These are phyloP conservation scores for Nematostella vectensis DNA, from an alignment of 92 coral and sea anemone species.

Conservation along the genomic window DNA sequence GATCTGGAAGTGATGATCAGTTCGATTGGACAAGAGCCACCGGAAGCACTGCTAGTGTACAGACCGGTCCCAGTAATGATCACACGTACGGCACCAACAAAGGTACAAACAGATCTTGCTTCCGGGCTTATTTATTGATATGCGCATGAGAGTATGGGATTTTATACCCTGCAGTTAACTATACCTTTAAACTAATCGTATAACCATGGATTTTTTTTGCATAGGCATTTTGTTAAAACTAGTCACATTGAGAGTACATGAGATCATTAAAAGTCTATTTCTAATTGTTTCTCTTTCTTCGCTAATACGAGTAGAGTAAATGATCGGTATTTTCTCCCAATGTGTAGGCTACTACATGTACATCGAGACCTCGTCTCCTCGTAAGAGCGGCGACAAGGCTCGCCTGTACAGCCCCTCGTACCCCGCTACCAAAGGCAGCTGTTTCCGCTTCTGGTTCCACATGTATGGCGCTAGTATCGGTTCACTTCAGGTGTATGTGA, in stretches of 20 bases:
- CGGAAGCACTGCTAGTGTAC: constrained; percentile 57
- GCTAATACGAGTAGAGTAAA: too few relatives aligned
- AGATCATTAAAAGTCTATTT: too few relatives aligned
- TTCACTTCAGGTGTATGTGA: constrained; percentile 44
- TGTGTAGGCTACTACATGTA: constrained; percentile 88
- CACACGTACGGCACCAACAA: constrained; percentile 79
- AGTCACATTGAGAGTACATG: too few relatives aligned
- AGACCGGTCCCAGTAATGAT: constrained; percentile 77
- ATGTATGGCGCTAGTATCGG: constrained; percentile 80
- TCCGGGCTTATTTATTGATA: too few relatives aligned
- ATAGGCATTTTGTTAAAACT: too few relatives aligned
- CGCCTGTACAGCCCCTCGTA: constrained; percentile 51
- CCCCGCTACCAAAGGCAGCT: constrained; percentile 54
- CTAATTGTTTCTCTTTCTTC: too few relatives aligned
- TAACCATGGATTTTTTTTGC: too few relatives aligned
- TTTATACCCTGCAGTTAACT: too few relatives aligned
- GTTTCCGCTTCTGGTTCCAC: constrained; percentile 92
- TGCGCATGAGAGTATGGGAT: too few relatives aligned
- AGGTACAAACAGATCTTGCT: too few relatives aligned
- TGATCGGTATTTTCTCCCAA: too few relatives aligned
- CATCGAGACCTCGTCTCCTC: constrained; percentile 76
- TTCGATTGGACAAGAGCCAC: constrained; percentile 74
- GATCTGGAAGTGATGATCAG: constrained; percentile 28
- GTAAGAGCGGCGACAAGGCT: constrained; percentile 64
- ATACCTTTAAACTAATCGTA: too few relatives aligned